These are phyloP conservation scores for Ichneumoninae sp. DNA, from an alignment of 2,888 invertebrate genomes.

Conservation along the genomic window DNA sequence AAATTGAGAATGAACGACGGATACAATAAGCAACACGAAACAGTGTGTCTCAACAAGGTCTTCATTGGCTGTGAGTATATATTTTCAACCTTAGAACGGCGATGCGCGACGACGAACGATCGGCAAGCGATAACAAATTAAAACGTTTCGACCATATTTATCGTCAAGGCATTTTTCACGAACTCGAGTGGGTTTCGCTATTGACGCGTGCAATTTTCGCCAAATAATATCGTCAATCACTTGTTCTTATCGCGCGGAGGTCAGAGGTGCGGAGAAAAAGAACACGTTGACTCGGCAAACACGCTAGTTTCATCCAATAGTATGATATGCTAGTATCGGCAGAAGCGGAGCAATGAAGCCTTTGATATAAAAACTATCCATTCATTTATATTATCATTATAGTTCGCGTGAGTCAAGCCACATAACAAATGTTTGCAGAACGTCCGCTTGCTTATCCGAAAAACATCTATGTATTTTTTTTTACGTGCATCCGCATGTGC, in stretches of 20 bases:
- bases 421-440: slow-evolving; percentile 60
- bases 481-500: neutral
- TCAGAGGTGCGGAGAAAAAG: slow-evolving; percentile 26
- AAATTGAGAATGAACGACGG: slow-evolving; percentile 80
- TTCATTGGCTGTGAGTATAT: slow-evolving; percentile 86
- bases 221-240: slow-evolving; percentile 37
- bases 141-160: neutral
- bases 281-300: neutral
- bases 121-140: neutral
- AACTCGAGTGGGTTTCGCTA: neutral
- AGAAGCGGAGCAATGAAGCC: slow-evolving; percentile 22
- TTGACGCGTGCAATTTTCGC: neutral
- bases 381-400: slow-evolving; percentile 70
- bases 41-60: slow-evolving; percentile 86
- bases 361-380: slow-evolving; percentile 65
- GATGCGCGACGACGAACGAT: neutral
- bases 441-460: neutral
- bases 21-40: slow-evolving; percentile 74
- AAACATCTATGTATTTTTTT: neutral
- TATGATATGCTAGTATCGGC: slow-evolving; percentile 29
- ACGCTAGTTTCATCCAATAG: slow-evolving; percentile 18
- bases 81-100: neutral
- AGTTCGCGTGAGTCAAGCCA: slow-evolving; percentile 63
- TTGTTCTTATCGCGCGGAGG: slow-evolving; percentile 41
- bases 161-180: neutral